Evolutionary conservation across 2,113 vertebrate genomes (phyloP), one percentile per base, ranked within the genome.

Genomic region (Acrocephalus arundinaceus): DNA sequence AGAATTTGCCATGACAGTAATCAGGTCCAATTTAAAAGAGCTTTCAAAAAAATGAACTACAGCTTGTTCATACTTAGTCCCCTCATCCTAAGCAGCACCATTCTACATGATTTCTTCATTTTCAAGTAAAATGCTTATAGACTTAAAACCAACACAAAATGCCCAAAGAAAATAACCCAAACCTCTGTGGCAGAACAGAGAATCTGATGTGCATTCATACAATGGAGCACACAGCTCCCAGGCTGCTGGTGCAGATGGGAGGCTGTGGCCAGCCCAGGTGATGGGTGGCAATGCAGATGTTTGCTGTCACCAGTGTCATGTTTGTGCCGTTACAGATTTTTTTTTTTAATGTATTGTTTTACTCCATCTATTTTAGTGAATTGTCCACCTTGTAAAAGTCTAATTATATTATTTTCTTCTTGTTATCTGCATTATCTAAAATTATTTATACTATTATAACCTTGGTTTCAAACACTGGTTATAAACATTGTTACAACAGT

Each of bases 361-460:
- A 98, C 97, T 95, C 95, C 96, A 97, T 95, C 96, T 94, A 96
- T 96, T 96, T 97, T 92, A 43, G 81, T 78, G 90, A 97, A 94
- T 35, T 71, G 90, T 43, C 90, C 27, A 57, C 87, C 97, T 97
- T 97, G 97, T 98, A 98, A 98, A 98, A 97, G 92, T 96, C 86
- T 95, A 97, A 98, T 98, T 93, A 94, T 87, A 76, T 94, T 97
- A 93, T 97, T 97, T 97, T 97, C 68, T 96, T 95, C 85, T 77
- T 68, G 70, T 76, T 96, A 98, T 97, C 97, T 95, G 87, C 71
- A 78, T 91, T 97, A 97, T 96, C 97, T 97, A 95, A 85, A 95
- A 97, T 97, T 97, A 98, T 98, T 97, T 98, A 98, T 96, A 96
- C 94, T 95, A 89, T 96, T 94, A 96, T 89, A 96, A 96, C 95